Conservation (phyloP, 2,888 invertebrate genomes). For the Leptopilina drosophilae region DNA sequence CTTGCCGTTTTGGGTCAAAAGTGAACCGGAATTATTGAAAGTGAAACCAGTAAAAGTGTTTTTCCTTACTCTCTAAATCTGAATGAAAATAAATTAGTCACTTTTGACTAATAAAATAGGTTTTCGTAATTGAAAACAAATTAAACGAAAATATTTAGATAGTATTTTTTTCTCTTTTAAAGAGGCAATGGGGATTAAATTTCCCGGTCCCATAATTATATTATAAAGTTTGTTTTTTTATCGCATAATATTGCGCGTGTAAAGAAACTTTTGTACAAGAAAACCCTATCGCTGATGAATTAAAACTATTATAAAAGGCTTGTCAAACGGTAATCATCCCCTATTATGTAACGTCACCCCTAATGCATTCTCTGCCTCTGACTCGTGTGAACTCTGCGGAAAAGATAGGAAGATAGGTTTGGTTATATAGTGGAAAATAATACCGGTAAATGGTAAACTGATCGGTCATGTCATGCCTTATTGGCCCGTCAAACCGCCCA, state of each 20-base stretch:
- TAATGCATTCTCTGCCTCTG: constrained; percentile 51
- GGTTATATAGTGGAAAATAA: constrained; percentile 59
- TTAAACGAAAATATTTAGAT: no score
- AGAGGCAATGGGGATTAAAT: no score
- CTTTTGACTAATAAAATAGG: no score
- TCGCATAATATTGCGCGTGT: neutral
- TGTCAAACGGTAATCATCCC: constrained; percentile 74
- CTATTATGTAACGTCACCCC: constrained; percentile 71
- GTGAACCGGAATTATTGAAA: no score
- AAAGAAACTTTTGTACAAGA: constrained; percentile 43
- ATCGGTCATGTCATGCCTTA: constrained; percentile 73
- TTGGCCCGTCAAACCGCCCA: constrained; percentile 74
- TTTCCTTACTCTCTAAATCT: no score
- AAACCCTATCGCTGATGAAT: constrained; percentile 67
- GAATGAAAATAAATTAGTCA: no score
- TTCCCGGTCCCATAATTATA: constrained; percentile 26
- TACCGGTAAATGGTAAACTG: constrained; percentile 67
- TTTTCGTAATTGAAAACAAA: no score
- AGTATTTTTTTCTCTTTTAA: no score
- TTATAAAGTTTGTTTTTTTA: constrained; percentile 27
- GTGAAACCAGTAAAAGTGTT: no score
- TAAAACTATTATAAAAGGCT: constrained; percentile 66
- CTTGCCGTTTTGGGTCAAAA: no score
- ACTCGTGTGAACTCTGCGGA: constrained; percentile 73
- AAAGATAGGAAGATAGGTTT: constrained; percentile 64